Conservation (phyloP, 2,113 vertebrate genomes). For the Xenus cinereus region DNA sequence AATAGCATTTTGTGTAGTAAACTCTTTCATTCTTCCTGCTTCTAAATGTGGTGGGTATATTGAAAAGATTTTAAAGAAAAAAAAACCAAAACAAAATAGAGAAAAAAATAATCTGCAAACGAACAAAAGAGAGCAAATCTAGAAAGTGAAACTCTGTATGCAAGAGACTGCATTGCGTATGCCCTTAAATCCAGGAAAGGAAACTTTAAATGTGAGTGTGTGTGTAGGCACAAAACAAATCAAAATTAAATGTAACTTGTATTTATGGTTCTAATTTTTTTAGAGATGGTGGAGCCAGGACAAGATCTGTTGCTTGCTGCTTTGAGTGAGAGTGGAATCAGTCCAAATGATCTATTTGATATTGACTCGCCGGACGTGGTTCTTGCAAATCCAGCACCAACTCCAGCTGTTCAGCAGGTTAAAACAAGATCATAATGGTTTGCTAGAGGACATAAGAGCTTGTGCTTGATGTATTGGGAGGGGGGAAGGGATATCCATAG, state of each 20-base stretch:
- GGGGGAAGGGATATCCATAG: not conserved
- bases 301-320: constrained; percentile 98
- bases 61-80: not conserved
- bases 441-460: not conserved
- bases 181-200: not conserved
- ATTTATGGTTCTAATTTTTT: not conserved
- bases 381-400: constrained; percentile 73
- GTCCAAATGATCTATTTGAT: constrained; percentile 96
- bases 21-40: not conserved
- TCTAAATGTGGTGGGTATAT: not conserved
- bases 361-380: constrained; percentile 86
- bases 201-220: not conserved
- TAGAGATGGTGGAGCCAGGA: constrained; percentile 96
- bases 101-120: not conserved
- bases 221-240: not conserved
- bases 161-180: not conserved
- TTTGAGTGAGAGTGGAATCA: constrained; percentile 98
- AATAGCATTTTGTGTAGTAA: not conserved
- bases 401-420: constrained; percentile 86
- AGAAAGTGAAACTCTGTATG: not conserved
- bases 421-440: not conserved
- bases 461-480: not conserved
- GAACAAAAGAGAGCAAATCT: not conserved
- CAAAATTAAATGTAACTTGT: not conserved
- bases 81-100: not conserved